phyloP scores from a whole-genome alignment of 2,113 vertebrate species.

The Paramisgurnus dabryanus region DNA sequence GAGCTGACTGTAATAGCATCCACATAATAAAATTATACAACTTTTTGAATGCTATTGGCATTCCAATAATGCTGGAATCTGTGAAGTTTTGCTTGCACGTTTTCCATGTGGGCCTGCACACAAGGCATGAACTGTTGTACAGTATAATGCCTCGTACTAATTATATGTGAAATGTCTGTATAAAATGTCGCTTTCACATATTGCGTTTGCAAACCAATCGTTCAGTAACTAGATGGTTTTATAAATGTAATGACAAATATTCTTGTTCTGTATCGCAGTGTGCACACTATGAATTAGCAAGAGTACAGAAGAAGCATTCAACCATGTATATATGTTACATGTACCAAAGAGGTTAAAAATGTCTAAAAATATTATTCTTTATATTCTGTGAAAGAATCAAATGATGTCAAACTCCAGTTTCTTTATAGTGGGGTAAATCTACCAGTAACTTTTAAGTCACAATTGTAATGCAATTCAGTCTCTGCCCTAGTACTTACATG shows the following conservation, averaged over 20 bases:
- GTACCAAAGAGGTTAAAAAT: conserved; percentile 51
- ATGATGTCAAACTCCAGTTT: conserved; percentile 34
- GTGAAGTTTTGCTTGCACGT: too few relatives aligned
- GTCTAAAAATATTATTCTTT: conserved; percentile 13
- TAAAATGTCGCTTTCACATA: conserved; percentile 17
- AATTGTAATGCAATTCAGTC: conserved; percentile 45
- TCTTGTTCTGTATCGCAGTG: conserved; percentile 19
- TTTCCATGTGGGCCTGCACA: neutral
- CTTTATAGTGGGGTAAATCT: conserved; percentile 43
- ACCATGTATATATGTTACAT: conserved; percentile 32
- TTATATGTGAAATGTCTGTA: neutral
- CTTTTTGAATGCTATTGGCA: too few relatives aligned
- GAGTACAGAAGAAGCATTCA: conserved; percentile 13
- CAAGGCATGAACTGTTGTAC: conserved; percentile 22
- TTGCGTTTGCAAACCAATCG: neutral
- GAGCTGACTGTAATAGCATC: too few relatives aligned
- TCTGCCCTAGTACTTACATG: neutral
- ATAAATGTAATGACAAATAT: conserved; percentile 23
- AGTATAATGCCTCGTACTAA: conserved; percentile 20
- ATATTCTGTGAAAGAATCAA: conserved; percentile 49
- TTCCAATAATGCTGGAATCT: too few relatives aligned
- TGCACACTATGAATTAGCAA: conserved; percentile 21
- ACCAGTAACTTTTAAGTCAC: conserved; percentile 27
- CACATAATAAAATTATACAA: too few relatives aligned
- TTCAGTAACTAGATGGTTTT: conserved; percentile 26